Evolutionary conservation across 2,888 invertebrate species (phyloP), one percentile per base, ranked within the genome.

Genomic region (Hypsopygia costalis): DNA sequence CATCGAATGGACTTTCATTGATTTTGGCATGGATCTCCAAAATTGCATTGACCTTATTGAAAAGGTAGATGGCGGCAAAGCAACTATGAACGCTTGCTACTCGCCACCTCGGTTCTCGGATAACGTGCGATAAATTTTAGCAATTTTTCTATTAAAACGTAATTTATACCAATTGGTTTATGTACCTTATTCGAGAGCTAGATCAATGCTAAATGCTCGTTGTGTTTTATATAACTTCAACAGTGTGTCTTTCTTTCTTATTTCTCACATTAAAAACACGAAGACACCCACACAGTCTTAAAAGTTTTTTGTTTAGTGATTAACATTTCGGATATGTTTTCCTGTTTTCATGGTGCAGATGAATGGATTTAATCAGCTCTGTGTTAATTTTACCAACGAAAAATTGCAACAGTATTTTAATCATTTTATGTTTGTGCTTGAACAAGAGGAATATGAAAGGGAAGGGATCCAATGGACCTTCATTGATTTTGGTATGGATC

Each of bases 381-480:
- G 97, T 92, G 96, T 97, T 92, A 97, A 97, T 92, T 97, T 96
- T 92, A 96, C 96, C 72, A 97, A 97, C 86, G 97, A 97, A 91
- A 95, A 96, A 87, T 92, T 97, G 65, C 97, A 97, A 89, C 97
- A 97, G 81, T 97, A 95, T 91, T 97, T 97, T 93, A 97, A 97
- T 89, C 97, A 97, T 83, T 94, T 96, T 91, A 97, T 97, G 97
- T 97, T 97, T 90, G 94, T 97, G 62, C 91, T 97, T 87, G 97
- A 97, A 90, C 97, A 97, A 91, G 97, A 97, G 82, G 97, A 97
- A 77, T 97, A 97, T 91, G 95, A 96, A 88, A 91, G 94, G 67
- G 96, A 97, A 90, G 95, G 95, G 68, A 95, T 97, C 78, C 90
- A 91, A 65, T 97, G 97, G 97, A 93, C 91, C 62, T 97, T 97